Percentiles rank a stretch among this genome's conserved stretches.
These are phyloP conservation scores for Heliconius ethilla DNA, from an alignment of 2,888 invertebrate genomes.

Conservation along the genomic window DNA sequence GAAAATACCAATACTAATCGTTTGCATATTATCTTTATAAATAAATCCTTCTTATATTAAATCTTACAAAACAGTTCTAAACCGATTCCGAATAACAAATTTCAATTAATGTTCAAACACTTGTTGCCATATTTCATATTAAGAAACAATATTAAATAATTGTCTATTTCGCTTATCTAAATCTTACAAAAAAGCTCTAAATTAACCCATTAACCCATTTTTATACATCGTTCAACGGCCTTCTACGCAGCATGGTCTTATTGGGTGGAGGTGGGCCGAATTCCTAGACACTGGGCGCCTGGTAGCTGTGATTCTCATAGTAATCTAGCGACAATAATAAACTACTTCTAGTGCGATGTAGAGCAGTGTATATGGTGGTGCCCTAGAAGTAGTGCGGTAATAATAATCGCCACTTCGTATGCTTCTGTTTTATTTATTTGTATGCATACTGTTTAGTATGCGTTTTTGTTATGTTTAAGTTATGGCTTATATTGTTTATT, in stretches of 20 bases:
- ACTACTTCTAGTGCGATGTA: background rate
- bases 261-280: conserved; percentile 62
- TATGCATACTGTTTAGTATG: background rate
- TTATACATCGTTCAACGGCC: conserved; percentile 91
- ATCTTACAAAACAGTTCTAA: background rate
- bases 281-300: conserved; percentile 76
- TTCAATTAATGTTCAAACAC: background rate
- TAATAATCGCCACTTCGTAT: too few species aligned
- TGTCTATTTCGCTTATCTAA: too few species aligned
- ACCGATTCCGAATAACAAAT: background rate
- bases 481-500: background rate
- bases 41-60: background rate
- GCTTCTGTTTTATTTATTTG: too few species aligned
- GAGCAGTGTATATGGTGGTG: background rate
- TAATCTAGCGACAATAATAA: conserved; percentile 73
- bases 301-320: conserved; percentile 74
- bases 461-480: background rate
- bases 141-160: background rate
- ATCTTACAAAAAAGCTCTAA: background rate
- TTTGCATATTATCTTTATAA: background rate
- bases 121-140: background rate
- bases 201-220: background rate
- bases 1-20: background rate
- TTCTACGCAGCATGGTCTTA: conserved; percentile 84
- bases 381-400: too few species aligned